These are phyloP conservation scores for Lamprotornis superbus DNA, from an alignment of 2,113 vertebrate genomes.

Conservation along the genomic window DNA sequence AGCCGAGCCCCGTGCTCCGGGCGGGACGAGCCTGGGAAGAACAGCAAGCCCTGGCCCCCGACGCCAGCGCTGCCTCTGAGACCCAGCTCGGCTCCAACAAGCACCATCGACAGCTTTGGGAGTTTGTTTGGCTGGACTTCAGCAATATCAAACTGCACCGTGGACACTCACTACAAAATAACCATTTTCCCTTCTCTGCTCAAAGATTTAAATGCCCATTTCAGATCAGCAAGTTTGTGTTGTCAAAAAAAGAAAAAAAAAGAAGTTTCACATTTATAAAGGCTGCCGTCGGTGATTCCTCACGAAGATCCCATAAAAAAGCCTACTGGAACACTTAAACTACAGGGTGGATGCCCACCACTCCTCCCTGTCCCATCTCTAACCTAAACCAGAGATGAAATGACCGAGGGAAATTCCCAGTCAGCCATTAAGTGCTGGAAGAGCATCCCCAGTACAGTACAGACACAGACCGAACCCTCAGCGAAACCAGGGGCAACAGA, in stretches of 20 bases:
- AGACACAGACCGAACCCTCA: conserved; percentile 61
- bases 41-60: neutral
- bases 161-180: neutral
- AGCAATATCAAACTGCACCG: neutral
- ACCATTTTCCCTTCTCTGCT: neutral
- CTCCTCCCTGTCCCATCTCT: neutral
- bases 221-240: neutral
- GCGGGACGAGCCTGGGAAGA: neutral
- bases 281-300: neutral
- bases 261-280: neutral
- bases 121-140: conserved; percentile 55
- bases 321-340: neutral
- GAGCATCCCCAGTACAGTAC: conserved; percentile 56
- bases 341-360: neutral
- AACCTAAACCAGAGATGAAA: neutral
- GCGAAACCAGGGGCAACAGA: conserved; percentile 67
- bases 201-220: neutral
- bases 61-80: neutral
- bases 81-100: neutral
- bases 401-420: neutral
- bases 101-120: neutral
- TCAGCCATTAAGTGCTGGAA: neutral
- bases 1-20: neutral
- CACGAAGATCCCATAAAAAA: neutral
- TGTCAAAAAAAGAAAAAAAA: neutral